phyloP scores from a whole-genome alignment of 1,140 invertebrate genomes.

The Bactericera cockerelli region DNA sequence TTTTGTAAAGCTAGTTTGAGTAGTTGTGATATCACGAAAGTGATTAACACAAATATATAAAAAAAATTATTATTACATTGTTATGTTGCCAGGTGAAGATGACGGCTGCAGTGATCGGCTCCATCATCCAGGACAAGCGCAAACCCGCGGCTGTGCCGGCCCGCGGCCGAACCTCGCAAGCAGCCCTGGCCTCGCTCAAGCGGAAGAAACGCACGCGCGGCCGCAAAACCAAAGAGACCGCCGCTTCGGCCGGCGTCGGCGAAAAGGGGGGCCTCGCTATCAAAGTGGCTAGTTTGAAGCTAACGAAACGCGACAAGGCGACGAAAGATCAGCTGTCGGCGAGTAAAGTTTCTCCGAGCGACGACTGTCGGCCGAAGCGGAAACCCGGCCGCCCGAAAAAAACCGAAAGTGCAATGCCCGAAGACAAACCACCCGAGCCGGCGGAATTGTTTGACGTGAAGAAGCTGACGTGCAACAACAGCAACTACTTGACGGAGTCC shows the following conservation, averaged over 20 bases:
- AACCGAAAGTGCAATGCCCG: background rate
- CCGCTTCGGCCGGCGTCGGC: background rate
- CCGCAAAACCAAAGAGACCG: background rate
- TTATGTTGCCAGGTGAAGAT: slow-evolving; percentile 21
- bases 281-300: background rate
- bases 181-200: background rate
- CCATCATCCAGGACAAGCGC: background rate
- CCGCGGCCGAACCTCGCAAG: background rate
- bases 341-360: background rate
- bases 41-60: too few relatives aligned
- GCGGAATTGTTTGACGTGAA: background rate
- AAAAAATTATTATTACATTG: too few relatives aligned
- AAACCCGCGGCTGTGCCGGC: background rate
- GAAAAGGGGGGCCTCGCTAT: background rate
- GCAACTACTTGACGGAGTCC: background rate
- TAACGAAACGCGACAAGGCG: background rate
- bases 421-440: background rate
- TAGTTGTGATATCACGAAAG: too few relatives aligned
- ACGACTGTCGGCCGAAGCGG: background rate
- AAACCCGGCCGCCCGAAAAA: slow-evolving; percentile 1
- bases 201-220: background rate
- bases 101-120: slow-evolving; percentile 11
- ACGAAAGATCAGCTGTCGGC: background rate
- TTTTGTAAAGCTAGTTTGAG: too few relatives aligned
- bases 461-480: slow-evolving; percentile 2